These are phyloP conservation scores for Nomada lathburiana DNA, from an alignment of 2,888 invertebrate species.

Conservation along the genomic window DNA sequence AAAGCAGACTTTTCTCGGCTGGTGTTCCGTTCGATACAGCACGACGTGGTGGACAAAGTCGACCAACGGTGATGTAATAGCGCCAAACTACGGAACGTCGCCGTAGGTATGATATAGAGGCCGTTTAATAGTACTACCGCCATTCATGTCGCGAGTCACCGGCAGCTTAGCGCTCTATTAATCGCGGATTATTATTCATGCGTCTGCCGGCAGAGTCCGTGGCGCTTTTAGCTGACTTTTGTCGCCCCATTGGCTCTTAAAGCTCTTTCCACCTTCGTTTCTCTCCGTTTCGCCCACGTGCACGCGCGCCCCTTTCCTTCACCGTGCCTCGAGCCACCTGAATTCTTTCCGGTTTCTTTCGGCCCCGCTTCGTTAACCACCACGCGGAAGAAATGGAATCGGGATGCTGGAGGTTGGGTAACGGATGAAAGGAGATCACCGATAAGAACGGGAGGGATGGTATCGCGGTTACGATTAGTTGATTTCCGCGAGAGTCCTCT, in stretches of 20 bases:
- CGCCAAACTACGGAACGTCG: constrained; percentile 47
- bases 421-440: constrained; percentile 38
- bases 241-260: constrained; percentile 65
- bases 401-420: constrained; percentile 22
- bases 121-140: constrained; percentile 78
- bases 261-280: constrained; percentile 43
- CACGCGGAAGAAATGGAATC: constrained; percentile 62
- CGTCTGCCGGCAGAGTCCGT: constrained; percentile 62
- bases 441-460: constrained; percentile 34
- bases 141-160: constrained; percentile 78
- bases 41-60: constrained; percentile 15
- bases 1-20: no score
- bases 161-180: constrained; percentile 81
- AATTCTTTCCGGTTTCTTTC: constrained; percentile 66
- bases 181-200: constrained; percentile 82
- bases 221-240: constrained; percentile 74
- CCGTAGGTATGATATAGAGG: constrained; percentile 68
- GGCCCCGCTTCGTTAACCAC: constrained; percentile 67
- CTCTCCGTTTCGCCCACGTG: constrained; percentile 2
- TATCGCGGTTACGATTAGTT: constrained; percentile 56
- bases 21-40: background rate
- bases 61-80: constrained; percentile 48
- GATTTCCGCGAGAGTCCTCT: constrained; percentile 56
- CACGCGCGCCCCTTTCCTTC: constrained; percentile 16
- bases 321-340: constrained; percentile 17